Conservation (phyloP, 2,113 vertebrate species). For the Eolophus roseicapilla region DNA sequence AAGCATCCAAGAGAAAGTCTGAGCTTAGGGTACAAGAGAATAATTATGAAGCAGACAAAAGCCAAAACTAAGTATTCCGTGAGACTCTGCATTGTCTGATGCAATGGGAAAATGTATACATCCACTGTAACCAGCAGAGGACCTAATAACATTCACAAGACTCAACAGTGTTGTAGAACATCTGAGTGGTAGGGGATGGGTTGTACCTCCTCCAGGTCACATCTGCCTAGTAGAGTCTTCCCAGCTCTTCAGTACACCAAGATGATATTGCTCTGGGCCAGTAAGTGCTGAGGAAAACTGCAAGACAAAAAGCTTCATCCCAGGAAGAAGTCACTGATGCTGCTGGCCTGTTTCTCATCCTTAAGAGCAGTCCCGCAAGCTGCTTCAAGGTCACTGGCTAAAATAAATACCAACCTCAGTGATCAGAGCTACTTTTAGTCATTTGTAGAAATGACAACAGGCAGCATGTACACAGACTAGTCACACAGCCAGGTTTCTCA, state of each 20-base stretch:
- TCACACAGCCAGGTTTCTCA: not conserved
- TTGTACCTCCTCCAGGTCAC: not conserved
- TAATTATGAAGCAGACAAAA: not conserved
- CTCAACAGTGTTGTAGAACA: not conserved
- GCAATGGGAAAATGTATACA: not conserved
- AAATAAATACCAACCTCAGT: not conserved
- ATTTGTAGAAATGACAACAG: not conserved
- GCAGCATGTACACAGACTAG: not conserved
- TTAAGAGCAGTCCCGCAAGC: not conserved
- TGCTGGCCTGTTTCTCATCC: not conserved
- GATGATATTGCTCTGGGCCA: not conserved
- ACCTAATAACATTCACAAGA: not conserved
- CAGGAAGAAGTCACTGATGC: not conserved
- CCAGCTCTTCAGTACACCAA: not conserved
- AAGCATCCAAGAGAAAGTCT: not conserved
- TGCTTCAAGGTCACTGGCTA: not conserved
- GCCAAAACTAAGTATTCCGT: not conserved
- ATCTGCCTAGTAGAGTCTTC: not conserved
- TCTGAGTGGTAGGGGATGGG: not conserved
- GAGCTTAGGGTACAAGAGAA: not conserved
- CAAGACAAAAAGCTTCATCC: not conserved
- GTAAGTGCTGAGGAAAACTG: not conserved
- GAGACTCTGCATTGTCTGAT: not conserved
- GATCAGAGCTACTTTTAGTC: not conserved
- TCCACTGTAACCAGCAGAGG: not conserved